Conservation (phyloP, 1,140 invertebrate species). For the Periplaneta americana region DNA sequence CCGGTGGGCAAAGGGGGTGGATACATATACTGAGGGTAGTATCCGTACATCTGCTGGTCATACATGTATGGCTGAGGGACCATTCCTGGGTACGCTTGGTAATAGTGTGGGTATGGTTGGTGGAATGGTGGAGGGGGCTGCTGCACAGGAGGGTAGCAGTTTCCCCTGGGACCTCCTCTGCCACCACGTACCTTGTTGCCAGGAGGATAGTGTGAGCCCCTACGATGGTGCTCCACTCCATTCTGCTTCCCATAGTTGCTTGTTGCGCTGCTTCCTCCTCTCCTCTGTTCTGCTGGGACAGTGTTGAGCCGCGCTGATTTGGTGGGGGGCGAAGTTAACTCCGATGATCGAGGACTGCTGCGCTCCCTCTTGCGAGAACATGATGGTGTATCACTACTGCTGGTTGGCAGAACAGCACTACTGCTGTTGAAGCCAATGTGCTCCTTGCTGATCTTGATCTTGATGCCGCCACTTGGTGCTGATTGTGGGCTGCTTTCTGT, state of each 20-base stretch:
- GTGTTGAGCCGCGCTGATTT: constrained; percentile 8
- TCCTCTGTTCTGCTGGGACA: background rate
- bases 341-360: constrained; percentile 19
- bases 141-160: background rate
- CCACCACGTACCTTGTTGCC: constrained; percentile 12
- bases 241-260: constrained; percentile 16
- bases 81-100: background rate
- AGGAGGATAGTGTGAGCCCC: background rate
- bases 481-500: constrained; percentile 23
- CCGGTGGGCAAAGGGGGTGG: background rate
- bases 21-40: constrained; percentile 6
- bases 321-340: constrained; percentile 3
- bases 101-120: constrained; percentile 13
- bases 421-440: constrained; percentile 39
- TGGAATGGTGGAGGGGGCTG: constrained; percentile 4
- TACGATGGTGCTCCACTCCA: constrained; percentile 7
- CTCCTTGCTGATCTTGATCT: constrained; percentile 28
- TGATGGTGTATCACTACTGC: constrained; percentile 16
- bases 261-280: background rate
- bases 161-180: background rate
- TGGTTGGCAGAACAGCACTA: constrained; percentile 15
- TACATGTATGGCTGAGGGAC: background rate
- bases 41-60: too few relatives aligned
- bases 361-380: constrained; percentile 21
- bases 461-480: constrained; percentile 24